Evolutionary conservation across 2,797 vertebrate genomes (phyloP).

Genomic region (Tragelaphus eurycerus): DNA sequence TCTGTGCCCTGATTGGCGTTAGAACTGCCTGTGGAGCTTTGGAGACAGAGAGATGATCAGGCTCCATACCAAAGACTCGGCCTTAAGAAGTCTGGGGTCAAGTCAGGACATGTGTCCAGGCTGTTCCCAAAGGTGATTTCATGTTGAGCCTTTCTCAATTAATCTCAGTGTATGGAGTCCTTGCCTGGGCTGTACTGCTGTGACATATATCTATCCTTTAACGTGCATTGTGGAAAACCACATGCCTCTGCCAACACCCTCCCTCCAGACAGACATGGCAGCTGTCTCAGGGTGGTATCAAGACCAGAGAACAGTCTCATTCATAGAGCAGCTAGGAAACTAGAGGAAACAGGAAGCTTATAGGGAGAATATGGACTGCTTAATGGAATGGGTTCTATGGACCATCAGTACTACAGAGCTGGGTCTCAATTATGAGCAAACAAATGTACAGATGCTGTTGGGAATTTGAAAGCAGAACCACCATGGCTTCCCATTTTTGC

Average conservation of each 20-base stretch:
- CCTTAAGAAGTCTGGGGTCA: no score
- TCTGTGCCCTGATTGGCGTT: rapidly evolving
- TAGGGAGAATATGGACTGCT: neutral
- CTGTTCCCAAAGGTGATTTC: neutral
- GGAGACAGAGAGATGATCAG: neutral
- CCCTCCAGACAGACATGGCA: neutral
- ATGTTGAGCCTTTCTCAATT: neutral
- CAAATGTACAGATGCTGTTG: neutral
- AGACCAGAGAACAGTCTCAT: neutral
- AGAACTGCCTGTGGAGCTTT: no score
- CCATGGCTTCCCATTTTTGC: neutral
- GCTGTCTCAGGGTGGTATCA: neutral
- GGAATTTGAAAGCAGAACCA: neutral
- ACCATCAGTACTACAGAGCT: neutral
- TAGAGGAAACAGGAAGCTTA: neutral
- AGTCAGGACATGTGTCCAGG: neutral
- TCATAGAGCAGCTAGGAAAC: neutral
- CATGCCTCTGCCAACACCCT: neutral
- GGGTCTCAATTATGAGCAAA: neutral
- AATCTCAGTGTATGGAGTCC: neutral
- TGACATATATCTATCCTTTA: neutral
- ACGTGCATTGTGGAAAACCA: neutral
- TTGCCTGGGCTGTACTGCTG: neutral
- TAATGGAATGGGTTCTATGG: neutral
- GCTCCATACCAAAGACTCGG: neutral